These are phyloP conservation scores for Perca flavescens DNA, from an alignment of 2,113 vertebrate genomes.

Conservation along the genomic window DNA sequence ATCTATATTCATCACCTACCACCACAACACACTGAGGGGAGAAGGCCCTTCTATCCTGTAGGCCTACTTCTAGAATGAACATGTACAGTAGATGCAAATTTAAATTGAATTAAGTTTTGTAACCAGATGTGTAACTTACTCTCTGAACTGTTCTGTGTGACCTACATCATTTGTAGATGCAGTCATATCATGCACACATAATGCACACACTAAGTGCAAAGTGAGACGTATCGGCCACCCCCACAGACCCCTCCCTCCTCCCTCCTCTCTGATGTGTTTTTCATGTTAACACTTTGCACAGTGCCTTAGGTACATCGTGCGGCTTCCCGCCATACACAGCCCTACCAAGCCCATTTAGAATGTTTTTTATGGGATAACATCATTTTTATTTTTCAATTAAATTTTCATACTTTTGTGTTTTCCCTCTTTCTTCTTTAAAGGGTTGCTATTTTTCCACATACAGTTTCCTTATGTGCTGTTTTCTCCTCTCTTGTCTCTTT, in stretches of 20 bases:
- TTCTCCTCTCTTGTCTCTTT: constrained; percentile 27
- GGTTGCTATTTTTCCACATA: constrained; percentile 51
- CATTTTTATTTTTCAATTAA: constrained; percentile 86
- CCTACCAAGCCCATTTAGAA: constrained; percentile 78
- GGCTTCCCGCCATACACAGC: constrained; percentile 78
- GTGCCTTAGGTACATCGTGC: constrained; percentile 83
- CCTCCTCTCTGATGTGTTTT: constrained; percentile 85
- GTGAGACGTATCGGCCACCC: constrained; percentile 60
- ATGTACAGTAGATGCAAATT: background rate
- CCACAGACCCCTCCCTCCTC: constrained; percentile 28
- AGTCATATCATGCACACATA: constrained; percentile 45
- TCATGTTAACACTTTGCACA: constrained; percentile 86
- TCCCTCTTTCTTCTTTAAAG: constrained; percentile 53
- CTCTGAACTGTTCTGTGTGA: constrained; percentile 31
- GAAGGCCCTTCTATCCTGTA: background rate
- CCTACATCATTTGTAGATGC: constrained; percentile 33
- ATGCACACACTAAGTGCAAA: constrained; percentile 66
- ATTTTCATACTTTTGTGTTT: constrained; percentile 84
- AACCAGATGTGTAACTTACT: constrained; percentile 12
- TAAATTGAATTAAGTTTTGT: background rate
- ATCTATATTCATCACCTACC: background rate
- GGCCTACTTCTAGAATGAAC: background rate
- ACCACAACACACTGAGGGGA: background rate
- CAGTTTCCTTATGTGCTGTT: constrained; percentile 9
- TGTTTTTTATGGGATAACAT: constrained; percentile 81